phyloP scores from a whole-genome alignment of 92 coral and sea anemone species.

The Muricea muricata region DNA sequence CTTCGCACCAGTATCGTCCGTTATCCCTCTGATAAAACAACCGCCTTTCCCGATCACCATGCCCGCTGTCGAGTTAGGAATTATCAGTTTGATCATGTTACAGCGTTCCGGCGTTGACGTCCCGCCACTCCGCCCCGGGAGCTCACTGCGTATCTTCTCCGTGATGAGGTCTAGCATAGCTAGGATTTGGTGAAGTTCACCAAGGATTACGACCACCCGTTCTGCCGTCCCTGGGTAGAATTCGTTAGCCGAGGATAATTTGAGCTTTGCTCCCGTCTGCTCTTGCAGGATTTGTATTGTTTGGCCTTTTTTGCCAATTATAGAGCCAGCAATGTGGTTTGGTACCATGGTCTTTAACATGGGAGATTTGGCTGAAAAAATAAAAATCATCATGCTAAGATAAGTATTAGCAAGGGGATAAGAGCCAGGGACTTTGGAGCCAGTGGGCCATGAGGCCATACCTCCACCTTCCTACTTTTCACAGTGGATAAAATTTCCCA shows the following conservation, averaged over 20 bases:
- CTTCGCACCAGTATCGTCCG: slow-evolving; percentile 95
- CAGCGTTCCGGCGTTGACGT: slow-evolving; percentile 86
- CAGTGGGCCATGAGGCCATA: no score
- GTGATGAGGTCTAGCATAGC: slow-evolving; percentile 90
- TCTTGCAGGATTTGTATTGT: slow-evolving; percentile 95
- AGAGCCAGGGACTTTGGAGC: background rate
- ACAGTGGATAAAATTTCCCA: no score
- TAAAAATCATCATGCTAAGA: background rate
- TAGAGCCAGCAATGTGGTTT: slow-evolving; percentile 98
- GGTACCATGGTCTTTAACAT: slow-evolving; percentile 95
- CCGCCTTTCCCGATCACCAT: slow-evolving; percentile 98
- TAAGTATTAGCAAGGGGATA: background rate
- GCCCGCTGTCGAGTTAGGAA: slow-evolving; percentile 99
- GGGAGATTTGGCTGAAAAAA: slow-evolving; percentile 91
- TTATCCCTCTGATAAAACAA: slow-evolving; percentile 82
- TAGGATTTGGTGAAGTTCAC: slow-evolving; percentile 89
- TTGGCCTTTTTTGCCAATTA: slow-evolving; percentile 97
- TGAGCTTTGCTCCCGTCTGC: slow-evolving; percentile 94
- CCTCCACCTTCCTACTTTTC: no score
- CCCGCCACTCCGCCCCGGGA: slow-evolving; percentile 80
- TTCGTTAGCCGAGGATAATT: slow-evolving; percentile 94
- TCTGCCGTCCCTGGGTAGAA: slow-evolving; percentile 98
- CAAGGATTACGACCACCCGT: slow-evolving; percentile 95
- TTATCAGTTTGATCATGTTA: slow-evolving; percentile 90
- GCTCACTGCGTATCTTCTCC: slow-evolving; percentile 95